Base-by-base conservation (phyloP, 2,797 vertebrate genomes). In the Anguilla anguilla region DNA sequence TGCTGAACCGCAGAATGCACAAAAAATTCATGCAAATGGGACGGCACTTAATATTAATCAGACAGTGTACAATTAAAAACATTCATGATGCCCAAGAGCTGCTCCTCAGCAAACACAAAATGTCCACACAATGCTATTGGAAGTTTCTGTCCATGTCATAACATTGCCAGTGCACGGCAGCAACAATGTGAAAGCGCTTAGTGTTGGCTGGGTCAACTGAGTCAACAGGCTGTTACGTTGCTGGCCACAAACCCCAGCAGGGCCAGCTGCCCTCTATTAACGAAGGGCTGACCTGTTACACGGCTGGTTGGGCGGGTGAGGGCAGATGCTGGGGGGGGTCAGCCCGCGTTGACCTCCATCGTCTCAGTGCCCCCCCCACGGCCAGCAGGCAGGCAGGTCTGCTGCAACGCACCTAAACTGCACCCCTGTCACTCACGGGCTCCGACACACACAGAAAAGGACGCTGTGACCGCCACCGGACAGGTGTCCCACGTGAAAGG, bases 401-500 rank as follows among this genome's bases (percentile, higher is more conserved):
- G 87, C 90, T 89, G 89, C 35, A 35, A 35, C 1, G 35, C 84
- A 85, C 61, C 88, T 89, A 82, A 19, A 51, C 46, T 13, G 85
- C 46, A 43, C 46, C 74, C 86, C 86, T 86, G 74, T 61, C 59
- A 61, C 11, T 61, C 17, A 61, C 11, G 15, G 59, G 59, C 9
- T 15, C 35, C n/a, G 39, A 43, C 86, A 89, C 85, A 89, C 88
- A 1, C 55, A 86, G 84, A 35, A 89, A 82, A 89, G 84, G 89
- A 83, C 55, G 87, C 86, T 57, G 46, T 39, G 59, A 59, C 25
- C 17, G 81, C 84, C 28, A 84, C 13, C 3, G 11, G 92, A 89
- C 89, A 92, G 92, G 90, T 91, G 92, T 91, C 3, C 84, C 35
- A 89, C 91, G 87, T 88, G 77, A 96, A 95, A 95, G 92, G 94